Evolutionary conservation across 2,797 vertebrate species (phyloP).

Genomic region (Oceanodroma leucorhoa): DNA sequence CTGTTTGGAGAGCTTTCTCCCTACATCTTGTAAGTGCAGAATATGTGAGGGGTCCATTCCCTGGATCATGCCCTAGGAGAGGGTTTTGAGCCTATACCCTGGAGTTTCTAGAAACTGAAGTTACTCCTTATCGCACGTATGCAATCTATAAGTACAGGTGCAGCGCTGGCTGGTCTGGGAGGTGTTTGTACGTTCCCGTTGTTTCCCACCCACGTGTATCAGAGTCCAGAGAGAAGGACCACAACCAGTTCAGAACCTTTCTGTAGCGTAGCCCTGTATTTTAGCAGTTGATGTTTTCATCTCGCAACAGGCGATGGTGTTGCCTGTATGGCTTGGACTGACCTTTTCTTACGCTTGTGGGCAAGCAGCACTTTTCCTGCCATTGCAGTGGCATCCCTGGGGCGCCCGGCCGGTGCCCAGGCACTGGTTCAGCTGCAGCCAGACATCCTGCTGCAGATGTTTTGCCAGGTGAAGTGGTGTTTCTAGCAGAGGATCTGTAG

Average conservation of each 20-base stretch:
- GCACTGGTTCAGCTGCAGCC: accelerated
- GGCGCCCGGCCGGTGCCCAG: not conserved
- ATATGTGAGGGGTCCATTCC: accelerated
- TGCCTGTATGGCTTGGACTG: accelerated
- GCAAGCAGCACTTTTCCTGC: not conserved
- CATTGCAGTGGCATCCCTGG: accelerated
- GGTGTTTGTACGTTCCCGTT: accelerated
- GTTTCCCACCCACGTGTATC: accelerated
- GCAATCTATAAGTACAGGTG: accelerated
- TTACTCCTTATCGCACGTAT: accelerated
- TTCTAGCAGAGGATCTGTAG: accelerated
- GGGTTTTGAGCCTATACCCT: not conserved
- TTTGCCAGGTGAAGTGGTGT: accelerated
- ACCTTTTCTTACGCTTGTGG: accelerated
- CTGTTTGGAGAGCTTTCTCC: not conserved
- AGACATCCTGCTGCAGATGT: accelerated
- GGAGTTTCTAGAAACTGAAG: not conserved
- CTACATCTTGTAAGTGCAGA: not conserved
- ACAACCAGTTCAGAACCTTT: not conserved
- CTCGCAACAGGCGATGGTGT: accelerated
- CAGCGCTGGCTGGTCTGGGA: accelerated
- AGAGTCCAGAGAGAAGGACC: not conserved
- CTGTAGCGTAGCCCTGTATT: accelerated
- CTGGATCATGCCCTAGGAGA: accelerated
- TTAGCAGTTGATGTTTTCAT: accelerated